A percentile compares a stretch with the other conserved stretches of the same genome.
Conservation (phyloP, 2,113 vertebrate species). For the Ceyx melanurus region DNA sequence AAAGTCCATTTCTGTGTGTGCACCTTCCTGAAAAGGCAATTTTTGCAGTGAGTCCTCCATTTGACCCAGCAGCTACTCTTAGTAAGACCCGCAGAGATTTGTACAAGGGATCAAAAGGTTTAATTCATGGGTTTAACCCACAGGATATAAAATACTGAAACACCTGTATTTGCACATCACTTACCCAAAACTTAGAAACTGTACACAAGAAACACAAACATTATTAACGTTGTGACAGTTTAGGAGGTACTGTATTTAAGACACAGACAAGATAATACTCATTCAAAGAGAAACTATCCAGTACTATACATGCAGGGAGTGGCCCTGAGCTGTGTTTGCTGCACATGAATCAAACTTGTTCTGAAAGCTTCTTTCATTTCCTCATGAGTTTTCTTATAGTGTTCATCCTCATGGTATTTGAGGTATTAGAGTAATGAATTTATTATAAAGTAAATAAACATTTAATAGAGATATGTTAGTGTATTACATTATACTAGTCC, state of each 20-base stretch:
- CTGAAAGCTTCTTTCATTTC: constrained; percentile 32
- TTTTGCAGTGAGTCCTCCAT: background rate
- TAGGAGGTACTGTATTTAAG: background rate
- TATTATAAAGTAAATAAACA: constrained; percentile 23
- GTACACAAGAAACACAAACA: background rate
- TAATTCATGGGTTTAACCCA: background rate
- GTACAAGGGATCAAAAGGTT: background rate
- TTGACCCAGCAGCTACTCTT: background rate
- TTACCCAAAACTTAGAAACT: background rate
- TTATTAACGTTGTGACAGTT: background rate
- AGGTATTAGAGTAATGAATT: constrained; percentile 31
- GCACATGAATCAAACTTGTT: constrained; percentile 8
- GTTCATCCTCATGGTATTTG: constrained; percentile 35
- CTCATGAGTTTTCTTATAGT: constrained; percentile 30
- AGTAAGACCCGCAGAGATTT: background rate
- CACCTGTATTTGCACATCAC: background rate
- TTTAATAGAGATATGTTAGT: background rate
- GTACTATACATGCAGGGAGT: constrained; percentile 8
- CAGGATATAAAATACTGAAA: background rate
- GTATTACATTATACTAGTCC: background rate
- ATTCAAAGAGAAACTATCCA: background rate
- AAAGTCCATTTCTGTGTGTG: background rate
- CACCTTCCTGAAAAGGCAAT: background rate
- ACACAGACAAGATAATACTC: background rate
- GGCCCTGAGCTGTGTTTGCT: background rate